Evolutionary conservation across 2,113 vertebrate genomes (phyloP), one percentile per base, ranked within the genome.

Genomic region (Sphaerodactylus townsendi): DNA sequence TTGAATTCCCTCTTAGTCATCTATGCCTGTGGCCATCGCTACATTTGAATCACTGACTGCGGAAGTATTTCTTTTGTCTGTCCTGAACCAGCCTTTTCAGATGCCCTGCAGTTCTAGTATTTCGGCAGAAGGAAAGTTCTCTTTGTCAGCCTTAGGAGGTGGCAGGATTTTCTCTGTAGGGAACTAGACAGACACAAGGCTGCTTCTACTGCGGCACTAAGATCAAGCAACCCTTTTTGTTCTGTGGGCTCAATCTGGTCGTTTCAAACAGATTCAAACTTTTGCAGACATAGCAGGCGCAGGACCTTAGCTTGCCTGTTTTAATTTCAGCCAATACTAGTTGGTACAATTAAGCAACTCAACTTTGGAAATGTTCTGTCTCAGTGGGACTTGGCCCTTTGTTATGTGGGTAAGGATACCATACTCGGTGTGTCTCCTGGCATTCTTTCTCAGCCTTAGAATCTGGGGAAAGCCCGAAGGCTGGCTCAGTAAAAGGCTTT

Each of bases 351-450:
- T 39, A 69, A 69, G 41, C 17, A 64, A 15, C 11, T 69, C 14
- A 30, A 33, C 39, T n/a, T 14, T 9, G 10, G 3, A 14, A 17
- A 2, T 17, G 15, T 35, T 48, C 44, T 39, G 10, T 50, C 15
- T 53, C 73, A 21, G 46, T 23, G 41, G 70, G 39, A 72, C 3
- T 1, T 2, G 2, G 25, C 17, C 17, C 33, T 76, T 23, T 3
- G 1, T 37, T 37, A 35, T 56, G 15, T n/a, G 10, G 33, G 89
- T 68, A 85, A 89, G 75, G 82, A 90, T 81, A 56, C 80, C 86
- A 33, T 88, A 92, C 90, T 70, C 89, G 91, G 30, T 62, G n/a
- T 37, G 82, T 2, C 85, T 79, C 83, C 85, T 86, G 89, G 91
- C 86, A 89, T 87, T 81, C 87, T 70, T 66, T 87, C 73, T 75